Evolutionary conservation across 2,888 invertebrate species (phyloP).

Genomic region (Dasypogon diadema): DNA sequence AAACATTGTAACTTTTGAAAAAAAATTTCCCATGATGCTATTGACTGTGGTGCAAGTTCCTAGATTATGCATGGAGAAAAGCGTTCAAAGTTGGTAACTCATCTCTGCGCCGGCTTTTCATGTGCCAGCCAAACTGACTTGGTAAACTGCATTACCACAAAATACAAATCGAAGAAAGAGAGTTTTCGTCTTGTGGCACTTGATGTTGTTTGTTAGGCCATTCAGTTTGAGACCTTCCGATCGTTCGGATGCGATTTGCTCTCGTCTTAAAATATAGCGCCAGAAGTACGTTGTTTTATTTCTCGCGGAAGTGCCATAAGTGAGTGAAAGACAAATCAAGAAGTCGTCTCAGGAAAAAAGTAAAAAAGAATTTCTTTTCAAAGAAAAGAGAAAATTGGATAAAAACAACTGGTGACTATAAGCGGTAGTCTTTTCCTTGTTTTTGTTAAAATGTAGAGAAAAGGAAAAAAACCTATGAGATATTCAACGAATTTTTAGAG

Average conservation of each 20-base stretch:
- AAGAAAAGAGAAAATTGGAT: conserved; percentile 47
- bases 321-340: conserved; percentile 40
- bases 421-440: conserved; percentile 3
- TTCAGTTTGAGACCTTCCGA: conserved; percentile 48
- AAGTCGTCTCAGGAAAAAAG: conserved; percentile 15
- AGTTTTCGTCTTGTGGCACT: neutral
- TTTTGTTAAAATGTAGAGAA: conserved; percentile 34
- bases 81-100: neutral
- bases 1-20: conserved; percentile 1
- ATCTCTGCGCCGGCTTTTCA: conserved; percentile 3
- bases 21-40: conserved; percentile 7
- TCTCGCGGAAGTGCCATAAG: conserved; percentile 17
- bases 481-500: neutral
- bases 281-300: conserved; percentile 34
- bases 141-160: neutral
- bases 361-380: conserved; percentile 39
- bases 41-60: conserved; percentile 13
- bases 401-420: conserved; percentile 10
- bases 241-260: conserved; percentile 44
- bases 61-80: conserved; percentile 1
- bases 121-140: neutral
- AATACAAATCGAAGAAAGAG: neutral
- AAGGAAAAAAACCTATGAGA: conserved; percentile 10
- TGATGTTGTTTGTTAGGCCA: conserved; percentile 22
- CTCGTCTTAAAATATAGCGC: neutral